Base-by-base conservation (phyloP, 2,113 vertebrate species). In the Pterocles gutturalis region DNA sequence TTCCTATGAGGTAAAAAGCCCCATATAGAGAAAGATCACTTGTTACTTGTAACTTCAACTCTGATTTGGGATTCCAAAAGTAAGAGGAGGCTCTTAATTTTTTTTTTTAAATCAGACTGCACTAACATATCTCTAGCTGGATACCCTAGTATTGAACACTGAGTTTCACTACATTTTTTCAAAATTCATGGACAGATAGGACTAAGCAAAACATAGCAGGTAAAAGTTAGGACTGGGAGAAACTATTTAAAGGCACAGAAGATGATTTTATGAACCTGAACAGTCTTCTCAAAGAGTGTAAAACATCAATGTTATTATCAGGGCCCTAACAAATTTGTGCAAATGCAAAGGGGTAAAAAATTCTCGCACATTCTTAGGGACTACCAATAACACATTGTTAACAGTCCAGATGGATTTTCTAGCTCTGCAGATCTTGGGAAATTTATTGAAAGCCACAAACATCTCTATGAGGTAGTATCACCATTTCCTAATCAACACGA, bases 101-200 rank as follows among this genome's bases (percentile, higher is more conserved):
- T 54, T 53, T 43, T 54, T 36, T 1, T 6, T 9, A 11, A 83
- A 76, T 57, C 18, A 43, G 11, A 31, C 20, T 43, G 18, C 13
- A 71, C 9, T 86, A 13, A 61, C 9, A 2, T 49, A 26, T 46
- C 36, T 73, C 54, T 70, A 61, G 8, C 38, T 90, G 46, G 36
- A 49, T 72, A 57, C 8, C 18, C 31, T 57, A 45, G 14, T 45
- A 55, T 1, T 62, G 58, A 65, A 69, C 0, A 0, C 2, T 78
- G 48, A 75, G 13, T 81, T 92, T 87, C 69, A 67, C n/a, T 62
- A 54, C 9, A 41, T 8, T 55, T 48, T 82, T 17, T 61, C 26
- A 45, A 75, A 78, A 76, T 64, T 73, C 28, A 48, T 67, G 29
- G 45, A 75, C 10, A 82, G 45, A 21, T 5, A 82, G 6, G 28